These are phyloP conservation scores for Phlogophora meticulosa DNA, from an alignment of 2,888 invertebrate species.

Conservation along the genomic window DNA sequence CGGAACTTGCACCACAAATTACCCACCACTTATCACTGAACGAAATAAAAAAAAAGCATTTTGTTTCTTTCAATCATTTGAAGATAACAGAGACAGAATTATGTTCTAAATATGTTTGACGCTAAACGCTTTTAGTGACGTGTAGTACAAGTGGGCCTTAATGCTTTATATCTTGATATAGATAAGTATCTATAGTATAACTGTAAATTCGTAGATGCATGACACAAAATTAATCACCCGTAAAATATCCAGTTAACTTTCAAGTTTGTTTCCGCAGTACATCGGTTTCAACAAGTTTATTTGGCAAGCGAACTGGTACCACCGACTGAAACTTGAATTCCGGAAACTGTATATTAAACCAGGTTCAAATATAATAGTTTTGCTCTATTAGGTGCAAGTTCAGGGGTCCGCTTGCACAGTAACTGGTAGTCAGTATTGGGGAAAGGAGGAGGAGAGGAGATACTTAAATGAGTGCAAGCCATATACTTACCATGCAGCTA, in stretches of 20 bases:
- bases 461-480: too few species aligned
- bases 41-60: too few species aligned
- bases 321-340: conserved; percentile 38
- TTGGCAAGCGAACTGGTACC: conserved; percentile 51
- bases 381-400: conserved; percentile 12
- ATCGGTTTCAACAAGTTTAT: conserved; percentile 48
- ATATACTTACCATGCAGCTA: too few species aligned
- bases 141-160: too few species aligned
- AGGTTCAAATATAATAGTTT: conserved; percentile 41
- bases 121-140: too few species aligned
- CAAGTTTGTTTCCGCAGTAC: conserved; percentile 42
- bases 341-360: conserved; percentile 51
- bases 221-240: conserved; percentile 43
- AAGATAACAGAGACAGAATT: too few species aligned
- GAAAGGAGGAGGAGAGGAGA: background rate
- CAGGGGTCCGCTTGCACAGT: background rate
- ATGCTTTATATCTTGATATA: too few species aligned
- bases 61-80: too few species aligned
- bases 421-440: background rate
- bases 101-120: too few species aligned
- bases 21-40: too few species aligned
- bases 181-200: too few species aligned
- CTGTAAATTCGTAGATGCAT: background rate
- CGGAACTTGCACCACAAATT: too few species aligned
- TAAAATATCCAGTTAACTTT: conserved; percentile 45